Evolutionary conservation across 2,113 vertebrate genomes (phyloP), one percentile per base, ranked within the genome.

Genomic region (Paraplagusia blochii): DNA sequence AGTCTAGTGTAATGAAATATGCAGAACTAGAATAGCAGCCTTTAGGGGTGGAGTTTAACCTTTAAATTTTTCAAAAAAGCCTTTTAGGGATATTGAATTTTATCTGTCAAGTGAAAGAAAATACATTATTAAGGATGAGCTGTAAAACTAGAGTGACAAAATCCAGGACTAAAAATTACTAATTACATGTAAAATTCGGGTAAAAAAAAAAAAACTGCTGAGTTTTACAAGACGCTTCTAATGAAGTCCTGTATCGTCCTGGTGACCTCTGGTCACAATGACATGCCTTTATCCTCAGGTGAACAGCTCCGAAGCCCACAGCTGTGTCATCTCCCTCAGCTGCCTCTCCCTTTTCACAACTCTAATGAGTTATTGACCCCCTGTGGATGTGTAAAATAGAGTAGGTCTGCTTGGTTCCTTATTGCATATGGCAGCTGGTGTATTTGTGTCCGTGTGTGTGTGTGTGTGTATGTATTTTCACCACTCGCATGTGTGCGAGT

Each of bases 281-380:
- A 74, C 79, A 73, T 17, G 71, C 76, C 46, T 60, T 66, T 78
- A 64, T 74, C 76, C 71, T 79, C 77, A 85, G 85, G 87, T 88
- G 73, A 79, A 69, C 44, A 40, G 61, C 73, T 49, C 57, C 38
- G 53, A 68, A 66, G 45, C 33, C 29, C 50, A 57, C 48, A 64
- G 59, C 69, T 73, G 66, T 51, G 45, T 69, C 72, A 63, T 66
- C 79, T 72, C 65, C 67, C 80, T 58, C 65, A 53, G 73, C 73
- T 63, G 67, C 84, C 56, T 63, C 69, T 54, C 44, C 72, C 69
- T 74, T 66, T 65, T 66, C 69, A 61, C 15, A 1, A 34, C 80
- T 70, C 82, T 85, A 87, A 87, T 85, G 86, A 88, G 82, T 88
- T 88, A 88, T 88, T 84, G 88, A 89, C 82, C 80, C 79, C 87